These are phyloP conservation scores for Lasiurus cinereus DNA, from an alignment of 2,113 vertebrate genomes.

Conservation along the genomic window DNA sequence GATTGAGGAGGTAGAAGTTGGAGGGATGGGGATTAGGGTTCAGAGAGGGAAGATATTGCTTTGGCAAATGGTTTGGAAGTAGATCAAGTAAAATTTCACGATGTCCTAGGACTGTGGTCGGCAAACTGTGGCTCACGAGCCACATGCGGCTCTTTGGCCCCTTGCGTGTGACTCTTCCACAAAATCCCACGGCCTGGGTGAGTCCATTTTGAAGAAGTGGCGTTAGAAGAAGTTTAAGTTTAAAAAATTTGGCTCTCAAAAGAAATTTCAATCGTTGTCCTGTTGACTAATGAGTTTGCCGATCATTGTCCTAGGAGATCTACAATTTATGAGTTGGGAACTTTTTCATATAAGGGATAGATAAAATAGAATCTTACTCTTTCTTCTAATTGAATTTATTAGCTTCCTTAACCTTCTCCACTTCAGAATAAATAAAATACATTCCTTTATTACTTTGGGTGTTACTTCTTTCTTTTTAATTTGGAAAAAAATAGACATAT, in stretches of 20 bases:
- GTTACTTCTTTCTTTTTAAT: constrained; percentile 29
- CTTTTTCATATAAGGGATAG: background rate
- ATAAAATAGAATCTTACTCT: constrained; percentile 24
- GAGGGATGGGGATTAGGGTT: background rate
- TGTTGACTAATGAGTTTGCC: no score
- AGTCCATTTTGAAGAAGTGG: no score
- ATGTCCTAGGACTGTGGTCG: background rate
- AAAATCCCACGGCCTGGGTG: no score
- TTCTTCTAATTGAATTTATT: constrained; percentile 38
- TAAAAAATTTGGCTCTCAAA: no score
- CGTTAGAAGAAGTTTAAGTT: no score
- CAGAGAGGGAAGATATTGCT: background rate
- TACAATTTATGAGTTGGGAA: constrained; percentile 34
- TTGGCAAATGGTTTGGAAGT: background rate
- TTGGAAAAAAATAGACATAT: constrained; percentile 18
- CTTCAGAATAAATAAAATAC: constrained; percentile 21
- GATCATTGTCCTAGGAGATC: background rate
- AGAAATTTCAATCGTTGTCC: no score
- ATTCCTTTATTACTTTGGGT: background rate
- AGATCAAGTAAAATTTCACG: background rate
- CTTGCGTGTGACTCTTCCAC: no score
- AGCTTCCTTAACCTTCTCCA: background rate
- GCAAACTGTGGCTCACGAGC: no score
- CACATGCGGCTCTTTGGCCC: no score
- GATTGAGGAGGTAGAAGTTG: constrained; percentile 30